These are phyloP conservation scores for Tachina grossa DNA, from an alignment of 2,888 invertebrate genomes.

Conservation along the genomic window DNA sequence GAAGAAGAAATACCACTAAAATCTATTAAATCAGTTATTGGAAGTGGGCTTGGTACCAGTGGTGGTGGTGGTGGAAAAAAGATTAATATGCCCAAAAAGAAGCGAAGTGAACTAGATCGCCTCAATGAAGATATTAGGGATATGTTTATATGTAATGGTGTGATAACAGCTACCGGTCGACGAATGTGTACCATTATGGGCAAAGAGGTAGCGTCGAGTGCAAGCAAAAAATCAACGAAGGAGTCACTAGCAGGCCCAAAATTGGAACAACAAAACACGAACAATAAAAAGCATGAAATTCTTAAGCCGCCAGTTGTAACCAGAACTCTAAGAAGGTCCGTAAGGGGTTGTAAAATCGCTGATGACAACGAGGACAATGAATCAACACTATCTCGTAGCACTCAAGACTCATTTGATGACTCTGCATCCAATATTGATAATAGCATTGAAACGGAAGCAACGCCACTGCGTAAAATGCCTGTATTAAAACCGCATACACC, in stretches of 20 bases:
- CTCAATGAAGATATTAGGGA: constrained; percentile 87
- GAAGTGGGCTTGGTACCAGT: too few species aligned
- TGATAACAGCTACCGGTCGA: constrained; percentile 85
- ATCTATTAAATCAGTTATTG: not conserved
- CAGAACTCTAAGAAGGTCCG: constrained; percentile 47
- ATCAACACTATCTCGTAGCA: constrained; percentile 15
- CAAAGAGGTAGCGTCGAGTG: constrained; percentile 37
- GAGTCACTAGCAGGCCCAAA: not conserved
- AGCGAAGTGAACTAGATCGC: constrained; percentile 84
- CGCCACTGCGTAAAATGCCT: constrained; percentile 73
- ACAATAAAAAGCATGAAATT: constrained; percentile 25
- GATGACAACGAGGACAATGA: constrained; percentile 52
- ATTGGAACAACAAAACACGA: constrained; percentile 21
- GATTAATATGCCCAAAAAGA: constrained; percentile 35
- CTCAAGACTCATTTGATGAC: constrained; percentile 45
- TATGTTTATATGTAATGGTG: constrained; percentile 86
- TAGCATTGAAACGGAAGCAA: not conserved
- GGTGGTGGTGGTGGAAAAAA: constrained; percentile 14
- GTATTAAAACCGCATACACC: constrained; percentile 75
- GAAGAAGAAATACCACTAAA: constrained; percentile 14
- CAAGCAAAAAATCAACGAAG: constrained; percentile 17
- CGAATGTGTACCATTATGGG: constrained; percentile 84
- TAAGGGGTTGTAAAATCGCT: constrained; percentile 42
- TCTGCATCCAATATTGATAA: constrained; percentile 9
- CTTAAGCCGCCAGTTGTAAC: not conserved